Percentiles rank a stretch among this genome's conserved stretches.
These are phyloP conservation scores for Perdita meconis DNA, from an alignment of 2,888 invertebrate species.

Conservation along the genomic window DNA sequence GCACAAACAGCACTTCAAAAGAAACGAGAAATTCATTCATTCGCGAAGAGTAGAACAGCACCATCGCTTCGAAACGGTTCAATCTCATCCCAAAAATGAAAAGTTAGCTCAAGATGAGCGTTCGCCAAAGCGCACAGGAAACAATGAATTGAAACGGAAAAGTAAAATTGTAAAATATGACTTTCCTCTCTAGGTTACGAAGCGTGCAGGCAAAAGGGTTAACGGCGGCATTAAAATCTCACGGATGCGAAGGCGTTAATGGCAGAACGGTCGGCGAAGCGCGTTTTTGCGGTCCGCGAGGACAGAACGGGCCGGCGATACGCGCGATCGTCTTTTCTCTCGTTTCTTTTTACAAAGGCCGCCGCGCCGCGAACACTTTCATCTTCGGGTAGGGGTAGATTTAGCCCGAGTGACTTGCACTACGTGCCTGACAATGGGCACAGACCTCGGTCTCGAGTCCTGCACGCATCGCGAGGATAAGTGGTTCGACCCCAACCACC, in stretches of 20 bases:
- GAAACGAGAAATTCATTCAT: too few relatives aligned
- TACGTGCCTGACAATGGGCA: neutral
- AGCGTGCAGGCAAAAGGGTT: slow-evolving; percentile 4
- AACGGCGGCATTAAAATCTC: slow-evolving; percentile 19
- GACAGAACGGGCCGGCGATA: neutral
- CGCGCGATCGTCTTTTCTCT: slow-evolving; percentile 4
- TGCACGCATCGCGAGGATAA: slow-evolving; percentile 15
- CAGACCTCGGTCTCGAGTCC: slow-evolving; percentile 1
- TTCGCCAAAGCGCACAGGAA: too few relatives aligned
- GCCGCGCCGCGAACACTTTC: slow-evolving; percentile 14
- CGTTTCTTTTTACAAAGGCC: neutral
- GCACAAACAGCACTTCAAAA: too few relatives aligned
- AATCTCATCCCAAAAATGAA: too few relatives aligned
- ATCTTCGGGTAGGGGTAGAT: slow-evolving; percentile 1
- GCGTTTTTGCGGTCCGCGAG: neutral
- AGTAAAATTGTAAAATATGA: neutral
- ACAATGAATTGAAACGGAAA: too few relatives aligned
- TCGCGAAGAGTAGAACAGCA: too few relatives aligned
- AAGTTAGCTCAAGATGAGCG: too few relatives aligned
- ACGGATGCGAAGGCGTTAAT: slow-evolving; percentile 6
- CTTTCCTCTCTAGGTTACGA: neutral
- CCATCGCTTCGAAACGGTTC: too few relatives aligned
- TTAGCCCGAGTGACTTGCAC: slow-evolving; percentile 16
- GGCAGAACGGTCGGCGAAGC: neutral
- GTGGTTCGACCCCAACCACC: slow-evolving; percentile 14